Evolutionary conservation across 2,113 vertebrate genomes (phyloP).

Genomic region (Gobius niger): DNA sequence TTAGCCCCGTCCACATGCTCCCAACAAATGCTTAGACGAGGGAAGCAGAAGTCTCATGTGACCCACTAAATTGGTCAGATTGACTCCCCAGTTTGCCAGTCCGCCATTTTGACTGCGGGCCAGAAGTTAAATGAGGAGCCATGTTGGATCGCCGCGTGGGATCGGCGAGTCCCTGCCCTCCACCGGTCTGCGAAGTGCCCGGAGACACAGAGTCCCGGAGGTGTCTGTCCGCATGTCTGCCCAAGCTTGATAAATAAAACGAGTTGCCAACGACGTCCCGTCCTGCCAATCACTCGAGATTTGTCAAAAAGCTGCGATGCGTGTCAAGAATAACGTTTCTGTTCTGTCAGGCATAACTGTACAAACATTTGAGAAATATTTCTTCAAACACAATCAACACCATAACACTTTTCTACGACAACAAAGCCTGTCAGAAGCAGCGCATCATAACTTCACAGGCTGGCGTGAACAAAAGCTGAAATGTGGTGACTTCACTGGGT

Average conservation of each 20-base stretch:
- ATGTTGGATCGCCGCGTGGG: conserved; percentile 62
- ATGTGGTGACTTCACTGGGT: conserved; percentile 32
- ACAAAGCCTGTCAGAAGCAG: conserved; percentile 35
- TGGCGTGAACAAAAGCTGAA: conserved; percentile 31
- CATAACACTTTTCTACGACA: conserved; percentile 12
- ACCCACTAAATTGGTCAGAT: conserved; percentile 71
- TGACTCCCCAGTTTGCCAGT: conserved; percentile 56
- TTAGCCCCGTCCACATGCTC: conserved; percentile 39
- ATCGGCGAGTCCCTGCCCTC: conserved; percentile 39
- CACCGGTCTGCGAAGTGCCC: conserved; percentile 23
- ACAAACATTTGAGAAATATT: background rate
- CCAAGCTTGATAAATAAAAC: conserved; percentile 30
- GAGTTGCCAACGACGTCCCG: background rate
- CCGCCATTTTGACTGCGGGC: conserved; percentile 67
- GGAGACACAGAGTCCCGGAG: conserved; percentile 16
- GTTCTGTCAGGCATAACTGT: conserved; percentile 19
- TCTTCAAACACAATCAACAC: conserved; percentile 16
- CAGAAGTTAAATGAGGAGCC: conserved; percentile 61
- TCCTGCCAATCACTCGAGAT: conserved; percentile 10
- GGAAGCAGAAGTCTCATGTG: conserved; percentile 62
- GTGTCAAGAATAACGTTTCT: conserved; percentile 22
- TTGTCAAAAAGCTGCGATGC: conserved; percentile 22
- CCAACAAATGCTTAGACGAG: conserved; percentile 37
- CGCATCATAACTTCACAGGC: conserved; percentile 31
- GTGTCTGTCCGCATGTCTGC: background rate